Percentiles rank a stretch among this genome's conserved stretches.
Conservation (phyloP, 2,888 invertebrate species). For the Furcula furcula region DNA sequence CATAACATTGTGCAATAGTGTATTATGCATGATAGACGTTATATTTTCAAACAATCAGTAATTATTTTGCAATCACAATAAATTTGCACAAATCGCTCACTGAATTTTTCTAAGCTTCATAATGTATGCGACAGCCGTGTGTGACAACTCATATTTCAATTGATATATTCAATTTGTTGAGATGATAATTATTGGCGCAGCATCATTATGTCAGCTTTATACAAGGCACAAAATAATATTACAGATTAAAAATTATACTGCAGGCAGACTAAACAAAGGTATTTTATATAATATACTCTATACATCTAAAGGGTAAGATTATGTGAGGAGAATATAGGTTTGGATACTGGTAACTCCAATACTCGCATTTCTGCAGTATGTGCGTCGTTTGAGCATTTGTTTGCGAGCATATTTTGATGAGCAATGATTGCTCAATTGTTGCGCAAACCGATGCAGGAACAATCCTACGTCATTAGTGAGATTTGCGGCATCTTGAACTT, state of each 20-base stretch:
- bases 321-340: conserved; percentile 12
- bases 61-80: conserved; percentile 69
- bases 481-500: too few species aligned
- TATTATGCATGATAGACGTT: conserved; percentile 68
- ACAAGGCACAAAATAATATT: conserved; percentile 73
- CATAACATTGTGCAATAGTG: conserved; percentile 77
- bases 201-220: conserved; percentile 49
- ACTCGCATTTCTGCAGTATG: too few species aligned
- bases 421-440: too few species aligned
- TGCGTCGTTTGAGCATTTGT: too few species aligned
- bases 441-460: too few species aligned
- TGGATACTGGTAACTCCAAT: too few species aligned
- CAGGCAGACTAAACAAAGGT: conserved; percentile 21
- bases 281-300: conserved; percentile 10
- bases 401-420: too few species aligned
- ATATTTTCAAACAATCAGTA: conserved; percentile 66
- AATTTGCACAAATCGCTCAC: conserved; percentile 69
- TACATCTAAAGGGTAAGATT: conserved; percentile 13
- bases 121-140: conserved; percentile 39
- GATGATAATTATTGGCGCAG: conserved; percentile 33
- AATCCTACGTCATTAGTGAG: too few species aligned
- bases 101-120: conserved; percentile 40
- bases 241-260: conserved; percentile 25
- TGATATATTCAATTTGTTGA: conserved; percentile 27
- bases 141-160: conserved; percentile 28